A percentile compares a stretch with the other conserved stretches of the same genome.
phyloP scores from a whole-genome alignment of 2,888 invertebrate species.

The Pristionchus entomophagus region DNA sequence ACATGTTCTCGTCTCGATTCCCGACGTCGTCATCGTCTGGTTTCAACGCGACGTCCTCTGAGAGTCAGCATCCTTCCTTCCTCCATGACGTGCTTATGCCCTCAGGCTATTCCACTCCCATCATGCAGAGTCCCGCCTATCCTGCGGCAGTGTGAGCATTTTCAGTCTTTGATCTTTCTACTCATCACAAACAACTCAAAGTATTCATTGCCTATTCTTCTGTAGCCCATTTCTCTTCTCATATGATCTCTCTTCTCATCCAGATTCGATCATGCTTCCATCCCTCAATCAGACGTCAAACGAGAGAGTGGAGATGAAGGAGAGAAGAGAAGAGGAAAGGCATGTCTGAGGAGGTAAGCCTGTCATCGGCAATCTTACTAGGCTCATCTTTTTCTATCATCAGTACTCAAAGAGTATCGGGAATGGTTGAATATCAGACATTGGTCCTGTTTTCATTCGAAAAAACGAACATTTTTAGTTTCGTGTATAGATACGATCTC shows the following conservation, averaged over 20 bases:
- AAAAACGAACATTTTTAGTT: too few species aligned
- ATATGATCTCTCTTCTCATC: background rate
- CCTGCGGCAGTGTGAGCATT: background rate
- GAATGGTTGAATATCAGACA: too few species aligned
- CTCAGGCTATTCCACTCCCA: slow-evolving; percentile 23
- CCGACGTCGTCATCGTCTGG: background rate
- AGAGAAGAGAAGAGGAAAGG: slow-evolving; percentile 33
- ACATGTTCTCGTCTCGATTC: background rate
- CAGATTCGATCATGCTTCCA: slow-evolving; percentile 1
- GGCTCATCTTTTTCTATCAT: background rate
- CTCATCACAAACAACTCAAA: too few species aligned
- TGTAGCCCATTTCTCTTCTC: background rate
- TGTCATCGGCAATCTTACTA: background rate
- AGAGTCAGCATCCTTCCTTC: background rate
- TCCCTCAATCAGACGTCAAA: background rate
- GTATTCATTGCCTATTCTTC: too few species aligned
- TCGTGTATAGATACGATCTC: too few species aligned
- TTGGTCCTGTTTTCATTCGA: too few species aligned
- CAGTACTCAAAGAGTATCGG: too few species aligned
- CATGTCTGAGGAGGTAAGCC: background rate
- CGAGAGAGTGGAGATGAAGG: background rate
- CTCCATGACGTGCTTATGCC: slow-evolving; percentile 26
- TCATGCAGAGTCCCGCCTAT: slow-evolving; percentile 44
- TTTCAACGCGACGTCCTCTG: background rate
- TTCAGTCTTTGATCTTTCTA: background rate